Base-by-base conservation (phyloP, 2,113 vertebrate species). In the Syrmaticus mikado region DNA sequence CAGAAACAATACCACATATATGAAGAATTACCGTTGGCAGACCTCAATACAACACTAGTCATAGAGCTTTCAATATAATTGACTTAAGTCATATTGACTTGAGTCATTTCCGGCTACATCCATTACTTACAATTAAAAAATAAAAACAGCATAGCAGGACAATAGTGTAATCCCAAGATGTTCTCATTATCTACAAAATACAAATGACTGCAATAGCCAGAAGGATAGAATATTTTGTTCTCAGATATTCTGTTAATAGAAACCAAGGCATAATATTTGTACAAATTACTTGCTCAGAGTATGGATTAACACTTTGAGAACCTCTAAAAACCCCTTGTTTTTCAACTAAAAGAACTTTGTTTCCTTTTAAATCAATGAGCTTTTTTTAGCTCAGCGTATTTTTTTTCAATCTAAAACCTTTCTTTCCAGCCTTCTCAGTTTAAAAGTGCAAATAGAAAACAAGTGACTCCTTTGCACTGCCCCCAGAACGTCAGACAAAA, bases 401-500 rank as follows among this genome's bases (percentile, higher is more conserved):
- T 64, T 61, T 64, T 95, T 93, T 88, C 86, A 84, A 92, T 90
- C 72, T 62, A 71, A 93, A 68, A 60, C 36, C 11, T 48, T 48
- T 48, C 90, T 75, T 88, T 52, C 22, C 27, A 74, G 30, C 21
- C 11, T 1, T 80, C 77, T 87, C 45, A 72, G 86, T 52, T 65
- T n/a, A 61, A 81, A 80, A 55, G 58, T 52, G 30, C 41, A 20
- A 78, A 70, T 70, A 83, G 89, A 82, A 94, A 75, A 77, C 55
- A 55, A 48, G 32, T 30, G 21, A 74, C 57, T 89, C 65, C 87
- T 82, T 90, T 76, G 28, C 82, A 50, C 18, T 66, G 57, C 24
- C 87, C 43, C 34, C 65, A 79, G 65, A 81, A 77, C 28, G 91
- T 88, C 55, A 94, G 91, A 72, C 19, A 93, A 79, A 95, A 93